Percentiles rank a stretch among this genome's conserved stretches.
These are phyloP conservation scores for Aporrectodea caliginosa DNA, from an alignment of 1,140 invertebrate genomes.

Conservation along the genomic window DNA sequence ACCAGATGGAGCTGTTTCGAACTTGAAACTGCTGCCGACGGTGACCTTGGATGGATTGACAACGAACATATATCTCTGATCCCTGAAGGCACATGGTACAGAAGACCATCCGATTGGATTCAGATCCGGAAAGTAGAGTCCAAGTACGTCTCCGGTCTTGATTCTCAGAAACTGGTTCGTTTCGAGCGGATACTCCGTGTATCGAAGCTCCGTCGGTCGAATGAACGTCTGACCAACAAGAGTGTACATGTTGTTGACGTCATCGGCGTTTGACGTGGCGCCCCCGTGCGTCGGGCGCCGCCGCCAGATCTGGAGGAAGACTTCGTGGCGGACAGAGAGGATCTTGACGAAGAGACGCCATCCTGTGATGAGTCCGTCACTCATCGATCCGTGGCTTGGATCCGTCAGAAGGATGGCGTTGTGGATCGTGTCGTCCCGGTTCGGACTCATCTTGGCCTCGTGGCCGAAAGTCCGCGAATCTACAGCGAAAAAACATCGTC, in stretches of 20 bases:
- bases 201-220: slow-evolving; percentile 26
- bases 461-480: slow-evolving; percentile 29
- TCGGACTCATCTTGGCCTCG: slow-evolving; percentile 28
- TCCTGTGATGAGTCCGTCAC: slow-evolving; percentile 6
- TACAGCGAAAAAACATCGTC: background rate
- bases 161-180: slow-evolving; percentile 14
- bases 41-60: slow-evolving; percentile 6
- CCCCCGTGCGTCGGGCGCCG: background rate
- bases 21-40: slow-evolving; percentile 6
- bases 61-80: slow-evolving; percentile 5
- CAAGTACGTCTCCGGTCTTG: slow-evolving; percentile 26
- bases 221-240: slow-evolving; percentile 25
- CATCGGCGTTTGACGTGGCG: no score
- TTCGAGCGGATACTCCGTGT: slow-evolving; percentile 17
- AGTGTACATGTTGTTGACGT: slow-evolving; percentile 2
- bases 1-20: slow-evolving; percentile 13
- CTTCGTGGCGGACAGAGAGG: slow-evolving; percentile 26
- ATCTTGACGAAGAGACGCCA: slow-evolving; percentile 32
- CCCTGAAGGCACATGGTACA: slow-evolving; percentile 29
- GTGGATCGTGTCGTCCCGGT: slow-evolving; percentile 13
- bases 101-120: slow-evolving; percentile 29
- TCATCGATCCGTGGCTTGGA: slow-evolving; percentile 22
- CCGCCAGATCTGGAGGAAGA: slow-evolving; percentile 18
- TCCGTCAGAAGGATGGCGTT: slow-evolving; percentile 28
- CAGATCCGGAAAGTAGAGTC: slow-evolving; percentile 27